Conservation (phyloP, 2,888 invertebrate species). For the Syrista parreyssii region DNA sequence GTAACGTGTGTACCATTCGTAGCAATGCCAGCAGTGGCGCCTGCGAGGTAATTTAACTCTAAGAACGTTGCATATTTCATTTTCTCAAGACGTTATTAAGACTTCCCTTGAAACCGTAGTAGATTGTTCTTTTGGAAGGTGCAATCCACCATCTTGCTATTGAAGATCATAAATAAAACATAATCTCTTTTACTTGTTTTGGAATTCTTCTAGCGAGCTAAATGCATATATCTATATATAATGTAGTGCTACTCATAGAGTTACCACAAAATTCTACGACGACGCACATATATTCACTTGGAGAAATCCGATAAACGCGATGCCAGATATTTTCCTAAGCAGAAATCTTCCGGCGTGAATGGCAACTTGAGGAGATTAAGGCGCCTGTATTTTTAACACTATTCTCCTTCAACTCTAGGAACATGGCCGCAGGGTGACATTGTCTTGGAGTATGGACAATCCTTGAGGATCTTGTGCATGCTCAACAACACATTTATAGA, state of each 20-base stretch:
- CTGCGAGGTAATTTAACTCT: neutral
- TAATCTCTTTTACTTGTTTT: constrained; percentile 49
- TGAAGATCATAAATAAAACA: constrained; percentile 52
- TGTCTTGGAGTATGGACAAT: constrained; percentile 70
- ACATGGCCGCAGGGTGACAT: constrained; percentile 71
- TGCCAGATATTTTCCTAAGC: no score
- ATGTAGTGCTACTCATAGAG: constrained; percentile 26
- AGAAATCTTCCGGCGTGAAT: no score
- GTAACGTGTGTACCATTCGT: no score
- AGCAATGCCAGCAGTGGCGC: neutral
- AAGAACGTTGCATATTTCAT: neutral
- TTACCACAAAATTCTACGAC: no score
- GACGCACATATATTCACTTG: no score
- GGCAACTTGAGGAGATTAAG: no score
- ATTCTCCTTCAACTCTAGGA: constrained; percentile 37
- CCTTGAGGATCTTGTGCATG: constrained; percentile 75
- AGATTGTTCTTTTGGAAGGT: no score
- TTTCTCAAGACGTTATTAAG: neutral
- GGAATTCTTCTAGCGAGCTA: constrained; percentile 53
- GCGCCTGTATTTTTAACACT: neutral
- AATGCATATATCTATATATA: constrained; percentile 57
- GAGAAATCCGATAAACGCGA: no score
- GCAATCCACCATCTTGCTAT: no score
- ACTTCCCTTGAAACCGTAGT: no score
- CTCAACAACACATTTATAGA: constrained; percentile 66